phyloP scores from a whole-genome alignment of 2,888 invertebrate genomes.

The Onchidella celtica region DNA sequence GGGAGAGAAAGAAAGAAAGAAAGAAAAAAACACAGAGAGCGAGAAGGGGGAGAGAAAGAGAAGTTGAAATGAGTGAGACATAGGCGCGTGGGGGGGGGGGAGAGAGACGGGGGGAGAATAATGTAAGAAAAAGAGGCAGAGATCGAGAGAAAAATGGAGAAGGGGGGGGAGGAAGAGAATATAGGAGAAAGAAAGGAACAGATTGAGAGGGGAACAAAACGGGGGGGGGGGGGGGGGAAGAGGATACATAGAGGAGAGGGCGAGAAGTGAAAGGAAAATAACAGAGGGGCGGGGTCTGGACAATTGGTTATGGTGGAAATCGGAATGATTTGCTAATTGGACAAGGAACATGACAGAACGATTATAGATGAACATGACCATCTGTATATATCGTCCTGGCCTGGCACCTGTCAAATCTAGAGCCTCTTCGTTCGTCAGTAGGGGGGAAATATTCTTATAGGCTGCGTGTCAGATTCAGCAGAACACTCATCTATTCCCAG shows the following conservation, averaged over 20 bases:
- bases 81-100: background rate
- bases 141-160: background rate
- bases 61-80: background rate
- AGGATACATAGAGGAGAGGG: background rate
- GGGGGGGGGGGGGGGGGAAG: too few species aligned
- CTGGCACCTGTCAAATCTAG: too few species aligned
- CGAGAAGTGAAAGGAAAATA: background rate
- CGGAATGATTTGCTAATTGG: too few species aligned
- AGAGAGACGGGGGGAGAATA: background rate
- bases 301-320: too few species aligned
- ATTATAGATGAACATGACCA: too few species aligned
- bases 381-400: too few species aligned
- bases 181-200: background rate
- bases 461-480: too few species aligned
- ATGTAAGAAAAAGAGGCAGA: background rate
- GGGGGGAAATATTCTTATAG: too few species aligned
- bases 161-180: background rate
- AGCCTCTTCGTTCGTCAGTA: too few species aligned
- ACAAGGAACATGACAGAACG: too few species aligned
- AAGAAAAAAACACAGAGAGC: background rate
- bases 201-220: background rate
- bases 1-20: background rate
- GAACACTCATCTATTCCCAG: too few species aligned
- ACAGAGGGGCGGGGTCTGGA: too few species aligned
- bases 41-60: background rate